Evolutionary conservation across 92 coral and sea anemone genomes (phyloP).

Genomic region (Pocillopora meandrina): DNA sequence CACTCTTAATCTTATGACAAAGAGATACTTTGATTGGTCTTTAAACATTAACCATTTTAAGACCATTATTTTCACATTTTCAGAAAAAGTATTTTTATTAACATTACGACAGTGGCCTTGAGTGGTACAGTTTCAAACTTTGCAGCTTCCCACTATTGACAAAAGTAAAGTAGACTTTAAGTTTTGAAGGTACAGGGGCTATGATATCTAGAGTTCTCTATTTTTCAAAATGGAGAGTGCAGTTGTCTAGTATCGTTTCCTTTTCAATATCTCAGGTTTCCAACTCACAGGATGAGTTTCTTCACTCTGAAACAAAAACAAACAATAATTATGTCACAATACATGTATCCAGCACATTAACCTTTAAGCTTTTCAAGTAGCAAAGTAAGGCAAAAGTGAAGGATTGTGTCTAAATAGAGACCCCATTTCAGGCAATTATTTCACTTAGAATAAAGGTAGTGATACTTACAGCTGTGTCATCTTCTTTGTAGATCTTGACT

Average conservation of each 20-base stretch:
- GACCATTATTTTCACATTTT: too few species aligned
- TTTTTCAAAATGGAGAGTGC: neutral
- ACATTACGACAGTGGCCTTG: too few species aligned
- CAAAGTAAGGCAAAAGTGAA: too few species aligned
- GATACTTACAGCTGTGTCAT: slow-evolving; percentile 88
- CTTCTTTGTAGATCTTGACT: slow-evolving; percentile 93
- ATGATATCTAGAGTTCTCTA: neutral
- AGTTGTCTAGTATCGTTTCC: slow-evolving; percentile 82
- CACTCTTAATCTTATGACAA: too few species aligned
- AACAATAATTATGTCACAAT: neutral
- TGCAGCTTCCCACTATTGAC: neutral
- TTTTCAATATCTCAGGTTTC: slow-evolving; percentile 94
- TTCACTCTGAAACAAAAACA: slow-evolving; percentile 69
- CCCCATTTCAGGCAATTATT: too few species aligned
- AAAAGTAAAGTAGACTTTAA: neutral
- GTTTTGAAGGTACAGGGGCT: neutral
- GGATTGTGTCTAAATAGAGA: too few species aligned
- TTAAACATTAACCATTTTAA: too few species aligned
- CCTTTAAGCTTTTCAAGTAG: too few species aligned
- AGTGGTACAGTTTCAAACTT: too few species aligned
- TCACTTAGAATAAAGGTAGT: neutral
- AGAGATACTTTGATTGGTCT: too few species aligned
- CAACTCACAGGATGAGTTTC: slow-evolving; percentile 98
- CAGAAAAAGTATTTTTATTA: too few species aligned
- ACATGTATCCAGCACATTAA: neutral